Evolutionary conservation across 2,888 invertebrate genomes (phyloP).

Genomic region (Portevinia maculata): DNA sequence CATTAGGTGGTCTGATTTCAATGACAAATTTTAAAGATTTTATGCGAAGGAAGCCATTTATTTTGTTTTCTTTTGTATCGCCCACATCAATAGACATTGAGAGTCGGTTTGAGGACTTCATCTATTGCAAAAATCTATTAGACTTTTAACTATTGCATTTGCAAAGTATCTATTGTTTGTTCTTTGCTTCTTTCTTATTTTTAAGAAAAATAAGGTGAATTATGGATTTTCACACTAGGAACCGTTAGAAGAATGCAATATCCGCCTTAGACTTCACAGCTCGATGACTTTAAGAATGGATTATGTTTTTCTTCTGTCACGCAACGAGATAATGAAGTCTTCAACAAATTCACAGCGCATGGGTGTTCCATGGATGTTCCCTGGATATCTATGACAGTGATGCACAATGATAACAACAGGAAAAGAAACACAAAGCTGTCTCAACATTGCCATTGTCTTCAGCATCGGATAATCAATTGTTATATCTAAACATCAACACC

Average conservation of each 20-base stretch:
- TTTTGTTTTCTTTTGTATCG: background rate
- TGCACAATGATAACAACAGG: conserved; percentile 61
- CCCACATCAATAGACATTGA: background rate
- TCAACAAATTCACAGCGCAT: conserved; percentile 47
- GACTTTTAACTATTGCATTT: background rate
- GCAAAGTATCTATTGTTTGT: background rate
- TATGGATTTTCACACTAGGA: conserved; percentile 60
- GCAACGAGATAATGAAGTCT: conserved; percentile 63
- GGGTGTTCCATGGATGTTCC: conserved; percentile 53
- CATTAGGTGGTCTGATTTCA: no score
- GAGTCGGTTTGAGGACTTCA: background rate
- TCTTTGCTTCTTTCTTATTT: background rate
- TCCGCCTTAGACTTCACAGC: conserved; percentile 63
- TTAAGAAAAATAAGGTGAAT: conserved; percentile 19
- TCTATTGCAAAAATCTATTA: background rate
- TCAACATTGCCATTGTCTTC: conserved; percentile 59
- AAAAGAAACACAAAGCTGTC: conserved; percentile 65
- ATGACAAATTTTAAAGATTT: background rate
- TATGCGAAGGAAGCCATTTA: background rate
- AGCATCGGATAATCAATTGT: conserved; percentile 63
- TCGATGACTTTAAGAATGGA: conserved; percentile 70
- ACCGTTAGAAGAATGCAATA: conserved; percentile 54
- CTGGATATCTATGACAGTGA: conserved; percentile 64
- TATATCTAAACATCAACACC: conserved; percentile 43
- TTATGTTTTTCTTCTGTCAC: conserved; percentile 60